Conservation (phyloP, 2,888 invertebrate species). For the Lepidochitona cinerea region DNA sequence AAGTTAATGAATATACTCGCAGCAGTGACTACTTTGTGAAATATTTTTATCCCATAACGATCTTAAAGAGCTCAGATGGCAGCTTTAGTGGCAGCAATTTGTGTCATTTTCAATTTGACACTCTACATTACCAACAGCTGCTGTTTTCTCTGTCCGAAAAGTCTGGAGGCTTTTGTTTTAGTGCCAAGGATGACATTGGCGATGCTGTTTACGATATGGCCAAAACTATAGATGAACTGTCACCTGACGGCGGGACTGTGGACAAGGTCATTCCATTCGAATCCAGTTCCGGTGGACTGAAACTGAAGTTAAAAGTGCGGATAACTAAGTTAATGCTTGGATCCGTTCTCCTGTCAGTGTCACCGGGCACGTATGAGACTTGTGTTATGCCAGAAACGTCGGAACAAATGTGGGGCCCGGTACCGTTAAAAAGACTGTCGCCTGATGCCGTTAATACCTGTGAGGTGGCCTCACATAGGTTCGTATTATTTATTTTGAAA, state of each 20-base stretch:
- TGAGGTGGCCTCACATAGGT: constrained; percentile 46
- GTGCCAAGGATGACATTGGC: not conserved
- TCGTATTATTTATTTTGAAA: too few species aligned
- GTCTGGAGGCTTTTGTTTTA: not conserved
- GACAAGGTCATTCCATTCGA: too few species aligned
- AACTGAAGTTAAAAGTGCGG: not conserved
- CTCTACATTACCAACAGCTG: not conserved
- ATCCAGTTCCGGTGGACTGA: not conserved
- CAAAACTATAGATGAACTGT: not conserved
- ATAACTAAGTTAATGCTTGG: constrained; percentile 16
- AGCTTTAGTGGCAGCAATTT: not conserved
- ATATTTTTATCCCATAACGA: not conserved
- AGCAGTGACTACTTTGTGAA: not conserved
- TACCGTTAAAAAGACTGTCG: constrained; percentile 41
- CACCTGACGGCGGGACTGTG: not conserved
- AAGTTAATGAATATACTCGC: not conserved
- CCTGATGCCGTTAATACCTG: constrained; percentile 43
- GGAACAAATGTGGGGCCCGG: constrained; percentile 48
- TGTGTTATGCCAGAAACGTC: constrained; percentile 54
- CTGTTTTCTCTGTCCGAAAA: not conserved
- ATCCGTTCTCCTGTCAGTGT: constrained; percentile 39
- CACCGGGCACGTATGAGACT: constrained; percentile 61
- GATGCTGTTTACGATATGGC: not conserved
- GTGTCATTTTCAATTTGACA: not conserved
- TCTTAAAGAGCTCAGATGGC: not conserved